Evolutionary conservation across 2,797 vertebrate genomes (phyloP).

Genomic region (Hephaestus fuliginosus): DNA sequence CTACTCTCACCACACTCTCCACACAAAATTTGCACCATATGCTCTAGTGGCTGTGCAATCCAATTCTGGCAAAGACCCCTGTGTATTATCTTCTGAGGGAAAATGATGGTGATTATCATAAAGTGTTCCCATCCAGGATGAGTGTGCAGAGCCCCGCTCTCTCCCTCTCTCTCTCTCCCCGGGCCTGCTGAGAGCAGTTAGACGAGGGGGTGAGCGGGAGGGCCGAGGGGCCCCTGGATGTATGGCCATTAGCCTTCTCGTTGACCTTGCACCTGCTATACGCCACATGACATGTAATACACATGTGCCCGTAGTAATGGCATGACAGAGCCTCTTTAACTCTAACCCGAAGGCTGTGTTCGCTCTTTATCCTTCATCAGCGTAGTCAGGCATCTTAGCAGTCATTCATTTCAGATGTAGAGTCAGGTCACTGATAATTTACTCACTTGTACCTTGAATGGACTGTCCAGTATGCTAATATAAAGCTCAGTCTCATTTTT

Average conservation of each 20-base stretch:
- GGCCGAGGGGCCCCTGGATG: slow-evolving; percentile 56
- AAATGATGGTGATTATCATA: slow-evolving; percentile 85
- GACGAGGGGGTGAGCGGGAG: slow-evolving; percentile 15
- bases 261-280: slow-evolving; percentile 78
- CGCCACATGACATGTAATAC: slow-evolving; percentile 55
- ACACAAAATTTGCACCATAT: slow-evolving; percentile 79
- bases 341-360: slow-evolving; percentile 25
- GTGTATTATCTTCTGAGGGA: slow-evolving; percentile 79
- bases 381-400: slow-evolving; percentile 1
- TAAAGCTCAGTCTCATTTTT: background rate
- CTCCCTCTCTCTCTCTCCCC: slow-evolving; percentile 27
- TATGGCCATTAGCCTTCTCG: slow-evolving; percentile 69
- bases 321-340: slow-evolving; percentile 24
- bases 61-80: slow-evolving; percentile 74
- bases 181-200: slow-evolving; percentile 72
- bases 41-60: slow-evolving; percentile 74
- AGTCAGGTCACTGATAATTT: background rate
- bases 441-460: background rate
- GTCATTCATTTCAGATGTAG: slow-evolving; percentile 10
- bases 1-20: slow-evolving; percentile 70
- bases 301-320: slow-evolving; percentile 45
- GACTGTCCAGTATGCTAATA: background rate
- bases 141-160: slow-evolving; percentile 45
- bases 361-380: slow-evolving; percentile 21
- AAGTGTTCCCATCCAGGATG: slow-evolving; percentile 86